Base-by-base conservation (phyloP, 2,888 invertebrate species). In the Bombylius major region DNA sequence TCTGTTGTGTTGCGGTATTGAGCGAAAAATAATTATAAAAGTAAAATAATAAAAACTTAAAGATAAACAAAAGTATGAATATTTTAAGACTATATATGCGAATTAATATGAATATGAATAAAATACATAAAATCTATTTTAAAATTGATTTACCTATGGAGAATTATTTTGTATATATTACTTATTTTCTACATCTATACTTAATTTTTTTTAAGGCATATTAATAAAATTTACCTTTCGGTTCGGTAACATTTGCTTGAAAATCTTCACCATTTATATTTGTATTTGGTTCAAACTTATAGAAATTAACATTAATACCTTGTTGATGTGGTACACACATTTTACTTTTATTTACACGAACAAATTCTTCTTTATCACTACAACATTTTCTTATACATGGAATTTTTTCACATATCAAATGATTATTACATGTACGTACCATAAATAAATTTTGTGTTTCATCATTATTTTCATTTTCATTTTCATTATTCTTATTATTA, bases 311-410 rank as follows among this genome's bases (percentile, higher is more conserved):
- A 49, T 51, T 49, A 11, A 58, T 36, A 56, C 68, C 64, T 8
- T 58, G 60, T 39, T 62, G 56, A 59, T 71, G 67, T 11, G 58
- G 57, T 48, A 60, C 61, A 51, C 73, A 72, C n/a, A 61, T 57
- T 5, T 67, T 66, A 5, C 7, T 47, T 9, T 59, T 58, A 62
- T 70, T 70, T 13, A 62, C 61, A 50, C 66, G 65, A 7, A 63
- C 59, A 56, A 65, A 66, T 42, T 69, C 65, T 61, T 71, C 67
- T n/a, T 69, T 67, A 55, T 69, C 67, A 12, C 60, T 62, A 56
- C 73, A 73, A 56, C 73, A 73, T 54, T 67, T 65, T 39, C 70
- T 63, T 31, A 73, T 61, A 57, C 73, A 73, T 1, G 73, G 69
- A 11, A 73, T 58, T 1, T 55, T 56, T n/a, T 65, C 59, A 55